Evolutionary conservation across 2,113 vertebrate species (phyloP), one percentile per base, ranked within the genome.

Genomic region (Bungarus multicinctus): DNA sequence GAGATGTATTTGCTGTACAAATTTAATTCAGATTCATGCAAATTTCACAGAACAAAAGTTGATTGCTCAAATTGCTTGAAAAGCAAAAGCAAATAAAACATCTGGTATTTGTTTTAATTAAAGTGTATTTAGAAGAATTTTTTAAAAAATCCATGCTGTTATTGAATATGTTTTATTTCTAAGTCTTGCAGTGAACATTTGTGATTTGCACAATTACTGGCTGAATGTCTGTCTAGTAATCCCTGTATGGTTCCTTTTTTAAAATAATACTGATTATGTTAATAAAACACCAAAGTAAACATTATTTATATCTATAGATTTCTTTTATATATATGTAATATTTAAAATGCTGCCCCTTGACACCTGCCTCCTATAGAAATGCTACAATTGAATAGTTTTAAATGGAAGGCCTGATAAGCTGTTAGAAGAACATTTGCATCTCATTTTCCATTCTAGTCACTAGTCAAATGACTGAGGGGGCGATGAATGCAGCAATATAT

Each of bases 91-190:
- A 96, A 93, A 3, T 87, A 55, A 96, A 95, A 94, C 87, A 91
- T 89, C 60, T 96, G 89, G 93, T 95, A 90, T 91, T 95, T 95
- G 88, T 93, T 95, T 93, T 53, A 95, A 95, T 95, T 95, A 93
- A 94, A 94, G 85, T 91, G 53, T 2, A 58, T 95, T 94, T 95
- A 90, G 93, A 60, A 88, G 34, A 89, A 93, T 69, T 58, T 58
- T 91, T 54, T 47, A 47, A 47, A 47, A 47, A 47, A 55, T 88
- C 1, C 81, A 85, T 43, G 86, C 14, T 92, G 85, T 34, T 93
- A 3, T 43, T 93, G 2, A 93, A 91, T 89, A 2, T 30, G 69
- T 91, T 89, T 93, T 94, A 27, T 90, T 95, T 94, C 4, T 87
- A 89, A 3, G 39, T 93, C 45, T 92, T 55, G 60, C 64, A 94